Evolutionary conservation across 2,113 vertebrate genomes (phyloP), one percentile per base, ranked within the genome.

Genomic region (Platichthys flesus): DNA sequence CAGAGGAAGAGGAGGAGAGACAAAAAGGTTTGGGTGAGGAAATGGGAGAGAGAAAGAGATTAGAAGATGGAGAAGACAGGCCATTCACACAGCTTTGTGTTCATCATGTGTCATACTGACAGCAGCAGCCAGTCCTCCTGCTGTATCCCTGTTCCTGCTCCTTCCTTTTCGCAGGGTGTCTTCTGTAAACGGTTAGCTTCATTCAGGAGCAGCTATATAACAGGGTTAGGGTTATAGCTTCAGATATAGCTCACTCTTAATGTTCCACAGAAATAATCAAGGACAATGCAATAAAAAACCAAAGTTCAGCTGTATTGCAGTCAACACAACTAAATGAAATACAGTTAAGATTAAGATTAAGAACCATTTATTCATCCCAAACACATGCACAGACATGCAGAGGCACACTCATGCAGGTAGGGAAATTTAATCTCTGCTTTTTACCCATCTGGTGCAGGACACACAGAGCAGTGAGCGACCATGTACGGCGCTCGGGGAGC

Each of bases 81-180:
- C 28, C 49, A 4, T 55, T 74, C 47, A 80, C 45, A 35, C n/a
- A 42, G 67, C 4, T 61, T 9, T 54, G n/a, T 73, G 64, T 84
- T 79, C 75, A 67, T 88, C 83, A 73, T 68, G 60, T 80, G 79
- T 71, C 76, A 66, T 61, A 21, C 35, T 8, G 13, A 76, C 77
- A 61, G n/a, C 55, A 61, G 56, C 77, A 16, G 23, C 62, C 13
- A 14, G 23, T 65, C 55, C 45, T 13, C 14, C 52, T 23, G 3
- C 55, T 55, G 2, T 58, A 13, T 42, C 56, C 78, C 58, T 64
- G n/a, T 71, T 69, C 18, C 47, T 51, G 47, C 54, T 70, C 31
- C 12, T n/a, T 12, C 45, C 35, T 21, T 15, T 49, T 37, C 59
- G 4, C 37, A 16, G 37, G 7, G 49, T 55, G 23, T 55, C 64